These are phyloP conservation scores for Morelia viridis DNA, from an alignment of 2,797 vertebrate species.

Conservation along the genomic window DNA sequence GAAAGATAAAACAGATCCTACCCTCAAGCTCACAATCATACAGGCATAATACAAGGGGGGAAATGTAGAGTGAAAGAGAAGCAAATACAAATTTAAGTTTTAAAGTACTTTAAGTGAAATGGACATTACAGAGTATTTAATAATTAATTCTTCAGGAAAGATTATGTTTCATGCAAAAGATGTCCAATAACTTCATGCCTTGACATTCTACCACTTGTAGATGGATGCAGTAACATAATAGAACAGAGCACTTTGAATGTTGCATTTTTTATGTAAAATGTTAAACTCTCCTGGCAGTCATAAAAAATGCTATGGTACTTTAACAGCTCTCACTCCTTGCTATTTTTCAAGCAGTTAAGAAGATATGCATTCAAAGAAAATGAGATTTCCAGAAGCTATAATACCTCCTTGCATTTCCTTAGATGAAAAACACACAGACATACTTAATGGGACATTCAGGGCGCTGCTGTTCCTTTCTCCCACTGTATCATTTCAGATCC, in stretches of 20 bases:
- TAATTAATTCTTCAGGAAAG: constrained; percentile 12
- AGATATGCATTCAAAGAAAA: not conserved
- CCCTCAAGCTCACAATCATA: not conserved
- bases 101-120: not conserved
- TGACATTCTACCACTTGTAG: not conserved
- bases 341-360: not conserved
- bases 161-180: constrained; percentile 25
- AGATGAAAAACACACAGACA: not conserved
- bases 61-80: not conserved
- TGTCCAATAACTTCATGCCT: not conserved
- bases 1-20: not conserved
- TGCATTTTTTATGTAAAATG: not conserved
- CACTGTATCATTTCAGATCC: not conserved
- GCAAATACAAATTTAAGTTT: not conserved
- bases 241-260: not conserved
- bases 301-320: not conserved
- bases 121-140: not conserved
- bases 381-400: not conserved
- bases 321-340: not conserved
- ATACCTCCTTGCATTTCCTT: not conserved
- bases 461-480: not conserved
- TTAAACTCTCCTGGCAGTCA: not conserved
- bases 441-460: not conserved
- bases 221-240: not conserved
- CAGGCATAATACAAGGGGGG: not conserved